phyloP scores from a whole-genome alignment of 2,113 vertebrate genomes.

The Raja brachyura region DNA sequence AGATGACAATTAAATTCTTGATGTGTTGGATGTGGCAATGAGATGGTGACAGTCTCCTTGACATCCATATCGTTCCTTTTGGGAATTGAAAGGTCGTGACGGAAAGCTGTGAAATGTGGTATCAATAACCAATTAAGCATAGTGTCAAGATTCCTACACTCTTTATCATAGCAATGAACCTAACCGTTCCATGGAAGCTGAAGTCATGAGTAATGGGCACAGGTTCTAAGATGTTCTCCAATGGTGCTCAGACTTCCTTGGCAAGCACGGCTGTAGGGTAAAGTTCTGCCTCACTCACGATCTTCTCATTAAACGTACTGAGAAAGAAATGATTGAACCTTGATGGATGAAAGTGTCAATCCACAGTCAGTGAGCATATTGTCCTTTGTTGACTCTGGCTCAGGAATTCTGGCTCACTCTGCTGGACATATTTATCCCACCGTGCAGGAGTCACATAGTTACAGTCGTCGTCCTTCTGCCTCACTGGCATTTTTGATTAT shows the following conservation, averaged over 20 bases:
- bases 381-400: no score
- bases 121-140: constrained; percentile 3
- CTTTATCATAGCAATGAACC: not conserved
- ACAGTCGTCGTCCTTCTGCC: no score
- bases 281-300: no score
- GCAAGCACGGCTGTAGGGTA: no score
- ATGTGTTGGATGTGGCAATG: not conserved
- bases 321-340: no score
- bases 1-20: no score
- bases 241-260: not conserved
- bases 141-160: not conserved
- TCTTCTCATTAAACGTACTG: no score
- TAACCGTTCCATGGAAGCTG: not conserved
- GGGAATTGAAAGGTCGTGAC: not conserved
- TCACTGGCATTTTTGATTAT: not conserved
- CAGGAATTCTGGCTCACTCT: no score
- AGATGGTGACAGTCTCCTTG: not conserved
- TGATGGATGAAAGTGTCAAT: no score
- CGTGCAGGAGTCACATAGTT: no score
- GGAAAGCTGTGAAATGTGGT: not conserved
- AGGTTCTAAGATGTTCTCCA: not conserved
- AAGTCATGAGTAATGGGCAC: not conserved
- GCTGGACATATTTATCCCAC: no score
- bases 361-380: no score
- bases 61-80: not conserved